Conservation (phyloP, 30 jellyfish, hydroid and myxozoan genomes). For the Euphysa ruthae region DNA sequence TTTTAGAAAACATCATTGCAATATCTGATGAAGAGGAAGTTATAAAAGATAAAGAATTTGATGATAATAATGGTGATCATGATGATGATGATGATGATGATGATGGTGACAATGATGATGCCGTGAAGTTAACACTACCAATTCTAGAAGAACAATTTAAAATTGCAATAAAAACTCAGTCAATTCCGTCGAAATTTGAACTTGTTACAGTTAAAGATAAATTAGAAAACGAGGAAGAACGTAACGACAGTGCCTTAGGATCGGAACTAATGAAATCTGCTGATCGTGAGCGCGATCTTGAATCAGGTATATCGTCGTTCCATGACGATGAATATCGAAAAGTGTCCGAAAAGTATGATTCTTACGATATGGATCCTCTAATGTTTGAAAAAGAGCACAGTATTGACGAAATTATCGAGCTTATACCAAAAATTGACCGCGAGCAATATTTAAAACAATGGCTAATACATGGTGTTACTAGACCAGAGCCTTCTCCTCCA, state of each 20-base stretch:
- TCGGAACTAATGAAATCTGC: background rate
- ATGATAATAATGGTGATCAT: background rate
- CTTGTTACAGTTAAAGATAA: background rate
- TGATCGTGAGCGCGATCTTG: background rate
- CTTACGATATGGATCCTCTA: background rate
- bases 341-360: background rate
- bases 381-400: background rate
- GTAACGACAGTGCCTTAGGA: background rate
- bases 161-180: background rate
- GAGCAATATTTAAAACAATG: constrained; percentile 16
- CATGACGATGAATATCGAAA: constrained; percentile 2
- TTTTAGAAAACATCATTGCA: too few relatives aligned
- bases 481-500: constrained; percentile 11
- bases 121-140: background rate
- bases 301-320: constrained; percentile 13
- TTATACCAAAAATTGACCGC: constrained; percentile 26
- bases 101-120: background rate
- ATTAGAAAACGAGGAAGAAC: background rate
- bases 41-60: too few relatives aligned
- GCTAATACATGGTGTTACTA: constrained; percentile 2
- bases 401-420: background rate
- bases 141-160: constrained; percentile 5
- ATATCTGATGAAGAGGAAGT: background rate
- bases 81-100: background rate
- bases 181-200: background rate